Base-by-base conservation (phyloP, 2,888 invertebrate species). In the Cinara cedri region DNA sequence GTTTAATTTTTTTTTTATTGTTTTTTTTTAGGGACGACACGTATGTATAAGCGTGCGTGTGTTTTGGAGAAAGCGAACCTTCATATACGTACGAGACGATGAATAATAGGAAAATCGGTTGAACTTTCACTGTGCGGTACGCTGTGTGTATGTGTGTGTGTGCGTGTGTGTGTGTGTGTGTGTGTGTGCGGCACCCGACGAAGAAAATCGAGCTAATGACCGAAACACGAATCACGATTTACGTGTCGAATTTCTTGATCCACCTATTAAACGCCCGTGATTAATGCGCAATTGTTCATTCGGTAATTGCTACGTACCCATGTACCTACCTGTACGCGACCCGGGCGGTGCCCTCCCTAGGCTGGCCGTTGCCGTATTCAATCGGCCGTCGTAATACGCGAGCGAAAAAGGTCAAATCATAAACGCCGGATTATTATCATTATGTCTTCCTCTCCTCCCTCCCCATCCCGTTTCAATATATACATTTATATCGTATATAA, bases 201-300 rank as follows among this genome's bases (percentile, higher is more conserved):
- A 75, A 75, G 54, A 75, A 65, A 75, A 75, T 75, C 14, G 65
- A 65, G 24, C 65, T 75, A 75, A 75, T 65, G 75, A 65, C 34
- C 63, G 63, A 63, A 74, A 74, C 63, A 51, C 34, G 62, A 49
- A 63, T 74, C 75, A 75, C 75, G 75, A 75, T 65, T 65, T 65
- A 65, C 54, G 74, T 63, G 74, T 74, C 54, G 51, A 51, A 65
- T 75, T 65, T 63, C 75, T 54, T 54, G 74, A 75, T 75, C 65
- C 54, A 65, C 26, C 62, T 74, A 74, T 74, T 65, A 75, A 74
- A 63, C 63, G 74, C 34, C 62, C 49, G 74, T 63, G 62, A 74
- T 74, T 63, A 74, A 74, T 63, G 74, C 51, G 14, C 74, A 51
- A 74, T 74, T 74, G 74, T 74, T 63, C 74, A 34, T 74, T 74